Conservation (phyloP, 2,888 invertebrate genomes). For the Ligdia adustata region DNA sequence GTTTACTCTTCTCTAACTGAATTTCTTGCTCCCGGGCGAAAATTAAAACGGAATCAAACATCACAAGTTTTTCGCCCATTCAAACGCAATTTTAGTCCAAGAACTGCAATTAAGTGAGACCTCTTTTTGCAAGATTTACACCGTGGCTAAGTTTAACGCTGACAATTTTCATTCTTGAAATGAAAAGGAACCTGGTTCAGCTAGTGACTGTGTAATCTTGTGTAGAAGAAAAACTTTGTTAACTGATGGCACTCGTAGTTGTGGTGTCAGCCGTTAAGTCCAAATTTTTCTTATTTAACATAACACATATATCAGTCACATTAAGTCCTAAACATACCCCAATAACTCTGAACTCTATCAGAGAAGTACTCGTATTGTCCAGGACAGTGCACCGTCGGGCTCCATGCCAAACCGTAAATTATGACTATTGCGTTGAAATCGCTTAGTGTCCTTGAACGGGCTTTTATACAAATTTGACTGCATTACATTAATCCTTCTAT, state of each 20-base stretch:
- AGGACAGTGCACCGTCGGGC: constrained; percentile 23
- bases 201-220: not conserved
- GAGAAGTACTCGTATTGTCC: constrained; percentile 35
- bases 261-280: not conserved
- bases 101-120: constrained; percentile 1
- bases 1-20: constrained; percentile 29
- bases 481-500: constrained; percentile 12
- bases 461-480: constrained; percentile 26
- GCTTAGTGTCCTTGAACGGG: constrained; percentile 29
- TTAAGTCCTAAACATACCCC: constrained; percentile 11
- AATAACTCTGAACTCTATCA: constrained; percentile 25
- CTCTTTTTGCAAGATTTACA: not conserved
- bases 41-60: constrained; percentile 31
- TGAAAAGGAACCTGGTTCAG: not conserved
- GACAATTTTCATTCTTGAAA: not conserved
- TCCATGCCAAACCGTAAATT: constrained; percentile 33
- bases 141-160: constrained; percentile 2
- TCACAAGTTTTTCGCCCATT: constrained; percentile 12
- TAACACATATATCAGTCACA: not conserved
- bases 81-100: constrained; percentile 1
- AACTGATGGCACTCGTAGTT: too few relatives aligned
- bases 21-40: constrained; percentile 25
- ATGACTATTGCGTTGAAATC: constrained; percentile 16
- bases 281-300: not conserved
- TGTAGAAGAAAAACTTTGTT: not conserved